Base-by-base conservation (phyloP, 2,888 invertebrate species). In the Dryadula phaetusa region DNA sequence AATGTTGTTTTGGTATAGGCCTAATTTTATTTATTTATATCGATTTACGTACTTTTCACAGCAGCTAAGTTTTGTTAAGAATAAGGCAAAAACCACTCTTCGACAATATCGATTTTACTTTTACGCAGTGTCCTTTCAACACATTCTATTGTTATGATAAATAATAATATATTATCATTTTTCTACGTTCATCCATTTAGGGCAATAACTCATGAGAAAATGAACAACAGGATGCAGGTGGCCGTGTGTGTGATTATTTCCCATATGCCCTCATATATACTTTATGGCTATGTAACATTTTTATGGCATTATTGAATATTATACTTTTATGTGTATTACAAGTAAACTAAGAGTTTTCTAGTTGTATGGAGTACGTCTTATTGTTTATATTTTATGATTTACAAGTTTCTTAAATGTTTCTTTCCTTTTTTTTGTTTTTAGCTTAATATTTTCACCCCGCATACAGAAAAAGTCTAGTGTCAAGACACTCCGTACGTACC, bases 221-320 rank as follows among this genome's bases (percentile, higher is more conserved):
- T 56, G 22, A 40, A 56, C 40, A 40, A 25, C 40, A 56, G 22
- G 56, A 40, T 56, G 56, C 56, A 56, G 56, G 56, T 56, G 56
- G 56, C 40, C 25, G n/a, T 2, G 7, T n/a, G 20, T 28, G 18
- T 37, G 54, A 16, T 20, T 40, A 40, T 56, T 56, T 40, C 22
- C 25, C 40, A 56, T 40, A 56, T 40, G 16, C n/a, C n/a, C n/a
- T n/a, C n/a, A n/a, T n/a, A 16, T 5, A 12, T 56, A 25, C 16
- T 56, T 56, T 56, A 56, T 40, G 16, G n/a, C 22, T 20, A n/a
- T 56, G 22, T 22, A 40, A 40, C 40, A 56, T 56, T 40, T 56
- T 37, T 40, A 56, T 56, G 7, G 25, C 40, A 52, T 56, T 56
- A 37, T 25, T 25, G 14, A 7, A 8, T 56, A 37, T 56, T 2